Evolutionary conservation across 1,140 invertebrate genomes (phyloP).

Genomic region (Lithobius niger): DNA sequence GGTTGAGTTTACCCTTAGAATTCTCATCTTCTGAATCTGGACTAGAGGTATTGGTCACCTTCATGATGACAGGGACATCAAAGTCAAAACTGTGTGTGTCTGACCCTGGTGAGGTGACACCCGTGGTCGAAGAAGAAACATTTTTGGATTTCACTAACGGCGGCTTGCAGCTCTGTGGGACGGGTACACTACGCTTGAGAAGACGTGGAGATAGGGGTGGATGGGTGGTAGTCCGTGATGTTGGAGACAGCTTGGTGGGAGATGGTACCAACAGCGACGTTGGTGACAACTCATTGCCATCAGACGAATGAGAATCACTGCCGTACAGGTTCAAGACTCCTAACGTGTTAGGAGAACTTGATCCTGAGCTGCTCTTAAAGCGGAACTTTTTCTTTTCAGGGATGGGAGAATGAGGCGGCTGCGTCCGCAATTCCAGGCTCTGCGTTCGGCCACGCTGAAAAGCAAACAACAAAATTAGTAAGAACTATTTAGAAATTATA

Average conservation of each 20-base stretch:
- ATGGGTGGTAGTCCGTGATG: slow-evolving; percentile 49
- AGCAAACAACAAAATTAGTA: slow-evolving; percentile 2
- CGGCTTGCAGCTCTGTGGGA: slow-evolving; percentile 55
- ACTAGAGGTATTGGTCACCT: slow-evolving; percentile 2
- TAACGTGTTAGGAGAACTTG: slow-evolving; percentile 49
- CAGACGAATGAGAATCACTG: slow-evolving; percentile 44
- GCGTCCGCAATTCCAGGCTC: slow-evolving; percentile 17
- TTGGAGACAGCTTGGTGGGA: slow-evolving; percentile 27
- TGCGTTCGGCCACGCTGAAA: slow-evolving; percentile 13
- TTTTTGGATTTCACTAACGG: slow-evolving; percentile 54
- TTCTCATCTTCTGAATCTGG: slow-evolving; percentile 23
- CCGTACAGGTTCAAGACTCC: slow-evolving; percentile 49
- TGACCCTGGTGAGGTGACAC: slow-evolving; percentile 1
- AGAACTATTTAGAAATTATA: not conserved
- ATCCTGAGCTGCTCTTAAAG: slow-evolving; percentile 15
- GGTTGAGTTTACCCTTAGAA: slow-evolving; percentile 21
- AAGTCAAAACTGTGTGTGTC: slow-evolving; percentile 27
- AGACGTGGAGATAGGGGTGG: slow-evolving; percentile 59
- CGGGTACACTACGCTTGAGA: slow-evolving; percentile 47
- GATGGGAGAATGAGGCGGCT: slow-evolving; percentile 17
- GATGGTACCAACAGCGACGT: slow-evolving; percentile 36
- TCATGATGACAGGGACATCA: slow-evolving; percentile 32
- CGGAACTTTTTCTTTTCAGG: slow-evolving; percentile 23
- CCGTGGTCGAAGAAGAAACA: slow-evolving; percentile 20
- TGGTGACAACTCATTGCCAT: slow-evolving; percentile 49